A percentile compares a stretch with the other conserved stretches of the same genome.
Evolutionary conservation across 2,113 vertebrate genomes (phyloP).

Genomic region (Protobothrops mucrosquamatus): DNA sequence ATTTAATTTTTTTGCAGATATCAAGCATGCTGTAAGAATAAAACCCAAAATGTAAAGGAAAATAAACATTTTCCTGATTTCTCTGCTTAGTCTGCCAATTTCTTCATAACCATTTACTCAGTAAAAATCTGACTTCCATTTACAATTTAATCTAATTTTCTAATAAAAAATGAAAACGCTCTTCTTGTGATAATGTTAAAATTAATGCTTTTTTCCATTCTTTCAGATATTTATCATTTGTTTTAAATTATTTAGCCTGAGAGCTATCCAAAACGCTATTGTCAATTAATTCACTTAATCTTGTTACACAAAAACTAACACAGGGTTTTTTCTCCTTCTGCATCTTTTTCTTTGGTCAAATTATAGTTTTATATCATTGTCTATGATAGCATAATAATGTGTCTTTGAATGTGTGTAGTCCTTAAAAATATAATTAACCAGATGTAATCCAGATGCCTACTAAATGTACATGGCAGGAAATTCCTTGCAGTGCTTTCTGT

Average conservation of each 20-base stretch:
- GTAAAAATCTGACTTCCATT: constrained; percentile 40
- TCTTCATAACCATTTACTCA: constrained; percentile 25
- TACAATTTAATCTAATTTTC: constrained; percentile 36
- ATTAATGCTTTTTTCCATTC: constrained; percentile 22
- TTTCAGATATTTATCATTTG: constrained; percentile 56
- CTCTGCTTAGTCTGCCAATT: constrained; percentile 19
- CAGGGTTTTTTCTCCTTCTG: constrained; percentile 5
- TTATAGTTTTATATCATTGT: constrained; percentile 47
- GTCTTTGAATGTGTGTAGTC: constrained; percentile 48
- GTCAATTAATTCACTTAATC: constrained; percentile 43
- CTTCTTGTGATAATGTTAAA: constrained; percentile 61
- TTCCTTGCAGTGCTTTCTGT: constrained; percentile 67
- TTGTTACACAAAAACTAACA: constrained; percentile 46
- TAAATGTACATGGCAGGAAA: constrained; percentile 65
- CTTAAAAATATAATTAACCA: constrained; percentile 53
- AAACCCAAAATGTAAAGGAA: not conserved
- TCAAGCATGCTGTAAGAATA: not conserved
- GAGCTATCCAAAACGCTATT: constrained; percentile 45
- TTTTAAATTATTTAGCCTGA: constrained; percentile 56
- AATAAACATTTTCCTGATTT: not conserved
- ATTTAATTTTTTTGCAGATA: not conserved
- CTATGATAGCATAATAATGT: constrained; percentile 47
- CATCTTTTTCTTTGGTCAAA: constrained; percentile 22
- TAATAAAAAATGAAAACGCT: constrained; percentile 47
- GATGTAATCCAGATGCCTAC: constrained; percentile 69